Base-by-base conservation (phyloP, 2,113 vertebrate genomes). In the Elanoides forficatus region DNA sequence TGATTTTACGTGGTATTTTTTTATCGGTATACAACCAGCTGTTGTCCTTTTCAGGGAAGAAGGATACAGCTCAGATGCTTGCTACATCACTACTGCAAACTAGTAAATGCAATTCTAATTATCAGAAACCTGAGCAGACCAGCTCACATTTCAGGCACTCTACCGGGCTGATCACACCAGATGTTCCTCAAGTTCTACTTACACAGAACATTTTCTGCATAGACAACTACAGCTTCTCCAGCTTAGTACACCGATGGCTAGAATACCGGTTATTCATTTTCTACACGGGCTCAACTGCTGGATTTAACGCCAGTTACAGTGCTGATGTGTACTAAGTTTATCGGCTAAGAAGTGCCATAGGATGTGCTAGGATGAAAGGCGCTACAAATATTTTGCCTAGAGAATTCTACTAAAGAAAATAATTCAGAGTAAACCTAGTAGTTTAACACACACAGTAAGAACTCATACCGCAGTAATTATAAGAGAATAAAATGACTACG, bases 271-370 rank as follows among this genome's bases (percentile, higher is more conserved):
- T 23, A 47, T 14, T 88, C 27, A 3, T 42, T 32, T 26, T 5
- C 26, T 3, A 40, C 42, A 32, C 43, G 5, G 53, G 20, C 7
- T 13, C 19, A 15, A 6, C 36, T 23, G 13, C 23, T 52, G 38
- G 14, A 14, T 55, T 36, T 34, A 68, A 9, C 15, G 3, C 2
- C 7, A n/a, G 9, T 21, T 36, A 32, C 9, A n/a, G 32, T 3
- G 27, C n/a, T 11, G 42, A 38, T 45, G 7, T 2, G 18, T 14
- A 26, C n/a, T 3, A 1, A 73, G 25, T 12, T 32, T 32, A 32
- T 2, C 12, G 15, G 1, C 38, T 27, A 4, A 36, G 25, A 27
- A 40, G 27, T 2, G 0, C 30, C 7, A 29, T 2, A 15, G 38
- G 26, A 72, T 0, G 5, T 11, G 25, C 47, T 36, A 42, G 15